A percentile compares a stretch with the other conserved stretches of the same genome.
These are phyloP conservation scores for Hydrozoanthus tunicans DNA, from an alignment of 64 coral and sea anemone species.

Conservation along the genomic window DNA sequence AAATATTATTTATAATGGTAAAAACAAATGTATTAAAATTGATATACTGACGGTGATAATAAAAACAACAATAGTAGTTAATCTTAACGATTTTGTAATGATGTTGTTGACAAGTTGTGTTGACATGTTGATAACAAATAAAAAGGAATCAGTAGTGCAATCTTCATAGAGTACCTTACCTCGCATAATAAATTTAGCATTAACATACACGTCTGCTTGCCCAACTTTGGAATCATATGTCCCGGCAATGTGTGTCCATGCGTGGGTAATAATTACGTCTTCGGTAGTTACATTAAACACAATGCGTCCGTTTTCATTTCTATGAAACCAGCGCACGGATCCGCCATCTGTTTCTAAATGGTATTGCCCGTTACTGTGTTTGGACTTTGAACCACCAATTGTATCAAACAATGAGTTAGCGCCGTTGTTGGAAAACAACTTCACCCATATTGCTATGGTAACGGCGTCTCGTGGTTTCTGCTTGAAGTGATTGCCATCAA, in stretches of 20 bases:
- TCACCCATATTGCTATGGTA: conserved; percentile 95
- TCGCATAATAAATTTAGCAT: conserved; percentile 90
- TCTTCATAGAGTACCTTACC: neutral
- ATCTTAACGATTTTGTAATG: no score
- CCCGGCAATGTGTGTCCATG: conserved; percentile 90
- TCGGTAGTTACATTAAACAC: conserved; percentile 89
- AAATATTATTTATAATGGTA: no score
- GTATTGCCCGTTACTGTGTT: conserved; percentile 83
- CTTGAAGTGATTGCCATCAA: conserved; percentile 76
- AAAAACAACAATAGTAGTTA: no score
- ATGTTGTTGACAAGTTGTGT: no score
- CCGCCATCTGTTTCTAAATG: conserved; percentile 83
- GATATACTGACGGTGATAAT: no score
- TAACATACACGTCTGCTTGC: conserved; percentile 85
- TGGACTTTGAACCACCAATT: conserved; percentile 79
- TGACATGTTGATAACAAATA: no score
- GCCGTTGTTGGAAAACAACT: conserved; percentile 66
- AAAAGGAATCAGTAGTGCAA: neutral
- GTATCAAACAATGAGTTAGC: conserved; percentile 89
- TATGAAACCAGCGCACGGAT: conserved; percentile 86
- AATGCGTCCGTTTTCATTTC: conserved; percentile 70
- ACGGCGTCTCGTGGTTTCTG: conserved; percentile 78
- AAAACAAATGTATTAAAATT: no score
- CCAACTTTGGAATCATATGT: conserved; percentile 71
- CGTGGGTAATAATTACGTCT: conserved; percentile 55